Base-by-base conservation (phyloP, 1,140 invertebrate species). In the Drosophila persimilis region DNA sequence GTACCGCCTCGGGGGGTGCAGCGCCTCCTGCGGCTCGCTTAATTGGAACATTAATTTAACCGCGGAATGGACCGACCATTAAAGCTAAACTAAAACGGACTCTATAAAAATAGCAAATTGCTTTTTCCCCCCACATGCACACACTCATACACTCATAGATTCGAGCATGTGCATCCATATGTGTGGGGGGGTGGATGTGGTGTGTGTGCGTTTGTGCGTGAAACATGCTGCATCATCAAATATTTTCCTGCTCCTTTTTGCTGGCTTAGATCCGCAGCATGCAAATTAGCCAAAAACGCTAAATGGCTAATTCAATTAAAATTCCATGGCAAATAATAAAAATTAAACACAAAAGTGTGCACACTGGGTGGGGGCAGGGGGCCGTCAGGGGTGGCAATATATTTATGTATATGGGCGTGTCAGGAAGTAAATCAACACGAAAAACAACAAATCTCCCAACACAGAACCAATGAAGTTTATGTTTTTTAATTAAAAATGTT, bases 231-330 rank as follows among this genome's bases (percentile, higher is more conserved):
- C 63, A 69, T 69, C 65, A 69, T 67, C 65, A 69, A 48, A 69
- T 67, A 41, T 54, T 39, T 67, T 31, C 17, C 8, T 44, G 53
- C 41, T 6, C 50, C n/a, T 41, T 53, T 53, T 29, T 51, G 45
- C 26, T 51, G 47, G 44, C 53, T 58, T 61, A 31, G 29, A 53
- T 29, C 0, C 29, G 20, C 63, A 20, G 46, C 59, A 69, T 80
- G 77, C 65, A 80, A 84, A 84, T 86, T 86, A 84, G 81, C 73
- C 57, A 45, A 29, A 56, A 73, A 73, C 73, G 77, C 53, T 85
- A 75, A 85, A 77, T 85, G 77, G 83, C 81, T 84, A 86, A 80
- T 84, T 84, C 70, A 84, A 84, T 84, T 80, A 77, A 86, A 75
- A 77, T 85, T 84, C 77, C 31, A 76, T 62, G 75, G 45, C 56